Base-by-base conservation (phyloP, 2,797 vertebrate species). In the Leuciscus waleckii region DNA sequence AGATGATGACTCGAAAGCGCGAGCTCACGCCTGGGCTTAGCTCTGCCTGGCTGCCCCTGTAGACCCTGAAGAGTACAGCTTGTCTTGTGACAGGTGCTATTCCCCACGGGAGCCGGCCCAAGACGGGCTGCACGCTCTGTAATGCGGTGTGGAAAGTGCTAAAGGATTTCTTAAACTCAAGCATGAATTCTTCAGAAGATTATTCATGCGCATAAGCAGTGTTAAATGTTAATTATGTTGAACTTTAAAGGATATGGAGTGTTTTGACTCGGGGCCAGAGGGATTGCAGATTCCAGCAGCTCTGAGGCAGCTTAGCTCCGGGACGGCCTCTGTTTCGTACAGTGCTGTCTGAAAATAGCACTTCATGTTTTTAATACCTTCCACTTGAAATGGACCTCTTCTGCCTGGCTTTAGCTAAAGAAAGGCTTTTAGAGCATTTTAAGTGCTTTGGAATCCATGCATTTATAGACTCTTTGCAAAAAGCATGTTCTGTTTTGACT, bases 321-420 rank as follows among this genome's bases (percentile, higher is more conserved):
- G 75, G 85, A 54, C 14, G 19, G 19, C 23, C 23, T 61, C 37
- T 82, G 46, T 77, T 77, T 83, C 46, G 68, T 63, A 41, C 68
- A 41, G 26, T 13, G 41, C 21, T 17, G 77, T 75, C 75, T 87
- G 79, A 76, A 87, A 87, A 81, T 87, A 87, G 61, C 77, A 46
- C 61, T 65, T 41, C 49, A 10, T 81, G 69, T 69, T 78, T 78
- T 78, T 35, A 79, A 75, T 84, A 63, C 9, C 68, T 70, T 87
- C 69, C 82, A 69, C 82, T 84, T 41, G 29, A 16, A 70, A 63
- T 69, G 78, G 82, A 76, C 35, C 26, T 70, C 58, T 65, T 80
- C 77, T 83, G 81, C 29, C 43, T 29, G 37, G 70, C 43, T 78
- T 39, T 43, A n/a, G 74, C 65, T 32, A 58, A 67, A 84, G 74